These are phyloP conservation scores for Chondrosia reniformis DNA, from an alignment of 37 sponge, comb jelly and placozoan species.

Conservation along the genomic window DNA sequence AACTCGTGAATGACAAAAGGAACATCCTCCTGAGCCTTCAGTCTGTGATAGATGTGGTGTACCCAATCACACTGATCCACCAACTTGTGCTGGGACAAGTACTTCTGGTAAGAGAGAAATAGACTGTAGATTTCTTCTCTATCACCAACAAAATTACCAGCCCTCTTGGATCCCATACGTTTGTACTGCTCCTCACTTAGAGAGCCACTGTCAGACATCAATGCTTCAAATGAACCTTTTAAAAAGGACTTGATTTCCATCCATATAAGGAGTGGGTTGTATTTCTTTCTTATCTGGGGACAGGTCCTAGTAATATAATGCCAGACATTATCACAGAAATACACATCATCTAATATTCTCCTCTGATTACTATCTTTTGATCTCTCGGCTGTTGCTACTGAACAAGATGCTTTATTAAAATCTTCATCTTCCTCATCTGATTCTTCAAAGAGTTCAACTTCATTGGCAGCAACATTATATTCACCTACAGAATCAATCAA, in stretches of 20 bases:
- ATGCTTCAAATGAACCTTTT: slow-evolving; percentile 69
- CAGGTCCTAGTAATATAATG: slow-evolving; percentile 16
- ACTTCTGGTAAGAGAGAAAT: slow-evolving; percentile 48
- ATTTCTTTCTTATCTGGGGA: background rate
- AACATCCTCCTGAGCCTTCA: slow-evolving; percentile 14
- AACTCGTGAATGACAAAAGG: slow-evolving; percentile 47
- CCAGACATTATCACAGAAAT: slow-evolving; percentile 67
- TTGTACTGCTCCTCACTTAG: slow-evolving; percentile 52
- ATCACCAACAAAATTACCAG: slow-evolving; percentile 55
- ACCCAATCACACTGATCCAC: slow-evolving; percentile 78
- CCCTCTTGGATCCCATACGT: slow-evolving; percentile 54
- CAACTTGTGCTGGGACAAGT: slow-evolving; percentile 11
- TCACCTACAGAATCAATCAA: slow-evolving; percentile 51
- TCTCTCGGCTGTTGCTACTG: slow-evolving; percentile 2
- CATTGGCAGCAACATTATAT: slow-evolving; percentile 28
- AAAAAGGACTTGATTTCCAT: slow-evolving; percentile 83
- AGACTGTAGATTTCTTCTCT: slow-evolving; percentile 50
- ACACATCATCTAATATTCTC: slow-evolving; percentile 38
- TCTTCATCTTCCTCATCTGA: slow-evolving; percentile 25
- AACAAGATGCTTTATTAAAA: background rate
- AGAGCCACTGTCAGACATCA: slow-evolving; percentile 38
- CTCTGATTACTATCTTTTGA: background rate
- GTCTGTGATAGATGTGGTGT: slow-evolving; percentile 36
- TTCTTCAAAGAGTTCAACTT: slow-evolving; percentile 37
- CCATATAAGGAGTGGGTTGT: slow-evolving; percentile 74